Conservation (phyloP, 1,140 invertebrate species). For the Leptinotarsa undecemlineata region DNA sequence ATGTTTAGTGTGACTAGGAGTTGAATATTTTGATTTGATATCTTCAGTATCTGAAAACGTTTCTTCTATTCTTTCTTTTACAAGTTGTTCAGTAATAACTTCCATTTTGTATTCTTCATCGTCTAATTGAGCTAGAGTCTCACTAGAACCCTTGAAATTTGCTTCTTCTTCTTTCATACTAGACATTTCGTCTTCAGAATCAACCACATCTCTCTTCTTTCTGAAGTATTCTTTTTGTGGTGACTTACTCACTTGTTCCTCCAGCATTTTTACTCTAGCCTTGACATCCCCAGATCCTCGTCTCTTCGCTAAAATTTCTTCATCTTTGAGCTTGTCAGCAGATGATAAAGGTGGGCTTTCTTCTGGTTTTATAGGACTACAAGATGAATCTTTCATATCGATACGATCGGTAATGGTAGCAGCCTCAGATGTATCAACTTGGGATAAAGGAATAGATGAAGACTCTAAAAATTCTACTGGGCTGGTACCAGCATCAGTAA, state of each 20-base stretch:
- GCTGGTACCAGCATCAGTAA: conserved; percentile 57
- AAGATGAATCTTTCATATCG: conserved; percentile 57
- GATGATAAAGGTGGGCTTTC: conserved; percentile 40
- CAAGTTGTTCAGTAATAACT: conserved; percentile 33
- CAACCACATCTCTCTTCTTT: conserved; percentile 46
- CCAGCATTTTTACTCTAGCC: conserved; percentile 56
- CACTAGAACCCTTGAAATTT: conserved; percentile 48
- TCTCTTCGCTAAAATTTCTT: conserved; percentile 49
- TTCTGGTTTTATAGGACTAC: conserved; percentile 56
- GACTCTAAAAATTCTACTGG: conserved; percentile 57
- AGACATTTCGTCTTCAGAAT: conserved; percentile 54
- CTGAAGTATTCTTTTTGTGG: conserved; percentile 43
- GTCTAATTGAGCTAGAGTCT: conserved; percentile 52
- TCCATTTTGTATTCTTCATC: conserved; percentile 47
- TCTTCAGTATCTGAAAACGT: conserved; percentile 10
- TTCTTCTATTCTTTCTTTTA: conserved; percentile 33
- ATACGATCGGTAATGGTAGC: conserved; percentile 58
- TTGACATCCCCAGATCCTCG: conserved; percentile 57
- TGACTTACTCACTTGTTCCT: conserved; percentile 53
- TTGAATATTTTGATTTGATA: conserved; percentile 31
- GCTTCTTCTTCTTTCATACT: conserved; percentile 55
- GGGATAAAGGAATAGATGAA: conserved; percentile 51
- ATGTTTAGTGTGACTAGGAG: conserved; percentile 48
- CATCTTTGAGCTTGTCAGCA: conserved; percentile 45
- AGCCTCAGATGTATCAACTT: conserved; percentile 58